phyloP scores from a whole-genome alignment of 1,140 invertebrate species.

The Zaprionus lachaisei region DNA sequence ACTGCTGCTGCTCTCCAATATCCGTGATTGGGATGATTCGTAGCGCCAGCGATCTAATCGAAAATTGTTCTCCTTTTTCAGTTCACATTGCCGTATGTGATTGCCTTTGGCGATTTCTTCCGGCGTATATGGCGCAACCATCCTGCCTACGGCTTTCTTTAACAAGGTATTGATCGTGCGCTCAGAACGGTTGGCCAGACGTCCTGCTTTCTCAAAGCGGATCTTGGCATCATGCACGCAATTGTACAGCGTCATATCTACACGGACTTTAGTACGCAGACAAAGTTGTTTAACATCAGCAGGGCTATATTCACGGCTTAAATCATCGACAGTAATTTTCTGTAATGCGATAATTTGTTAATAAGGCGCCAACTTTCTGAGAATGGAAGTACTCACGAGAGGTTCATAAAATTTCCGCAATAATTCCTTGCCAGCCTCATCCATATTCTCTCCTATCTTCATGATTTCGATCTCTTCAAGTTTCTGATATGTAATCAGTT shows the following conservation, averaged over 20 bases:
- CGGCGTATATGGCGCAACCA: conserved; percentile 45
- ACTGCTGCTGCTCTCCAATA: background rate
- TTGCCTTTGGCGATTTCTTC: background rate
- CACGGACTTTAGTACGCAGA: conserved; percentile 48
- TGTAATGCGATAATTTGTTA: conserved; percentile 1
- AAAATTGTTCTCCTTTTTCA: conserved; percentile 46
- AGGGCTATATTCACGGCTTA: conserved; percentile 32
- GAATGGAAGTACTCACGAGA: conserved; percentile 5
- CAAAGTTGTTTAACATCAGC: conserved; percentile 43
- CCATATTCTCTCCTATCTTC: background rate
- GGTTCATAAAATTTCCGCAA: conserved; percentile 2
- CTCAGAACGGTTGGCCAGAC: conserved; percentile 35
- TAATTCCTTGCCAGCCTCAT: conserved; percentile 9
- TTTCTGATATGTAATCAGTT: conserved; percentile 15
- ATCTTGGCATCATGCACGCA: conserved; percentile 53
- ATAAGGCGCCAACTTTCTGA: background rate
- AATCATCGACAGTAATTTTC: conserved; percentile 52
- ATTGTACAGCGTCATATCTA: conserved; percentile 48
- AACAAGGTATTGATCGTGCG: conserved; percentile 50
- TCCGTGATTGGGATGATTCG: background rate
- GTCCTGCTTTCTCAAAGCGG: conserved; percentile 27
- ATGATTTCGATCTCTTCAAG: conserved; percentile 11
- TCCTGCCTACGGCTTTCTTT: conserved; percentile 38
- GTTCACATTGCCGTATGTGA: conserved; percentile 11
- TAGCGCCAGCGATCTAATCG: conserved; percentile 47